Evolutionary conservation across 2,888 invertebrate species (phyloP), one percentile per base, ranked within the genome.

Genomic region (Physocephala rufipes): DNA sequence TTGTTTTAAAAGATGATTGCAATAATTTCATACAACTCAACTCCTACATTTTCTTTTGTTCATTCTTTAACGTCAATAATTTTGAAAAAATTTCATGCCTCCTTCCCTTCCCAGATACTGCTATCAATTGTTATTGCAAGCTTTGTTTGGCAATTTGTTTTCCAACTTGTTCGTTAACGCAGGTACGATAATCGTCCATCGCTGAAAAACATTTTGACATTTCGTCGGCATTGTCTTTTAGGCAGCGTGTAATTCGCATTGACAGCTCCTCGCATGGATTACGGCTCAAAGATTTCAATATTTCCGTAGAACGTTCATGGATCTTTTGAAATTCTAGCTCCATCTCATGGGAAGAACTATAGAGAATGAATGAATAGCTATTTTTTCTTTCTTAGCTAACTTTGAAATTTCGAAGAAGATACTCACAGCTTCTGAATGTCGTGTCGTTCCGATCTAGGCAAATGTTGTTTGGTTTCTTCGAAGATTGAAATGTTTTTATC

Each of bases 181-280:
- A 68, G 7, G 5, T 9, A 13, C 51, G 47, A 49, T 68, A 68
- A 9, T 24, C 36, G 49, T 62, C 51, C 68, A 68, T 68, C 5
- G 30, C 62, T 9, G 61, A 5, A 36, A 68, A 68, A 21, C 68
- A 62, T 26, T 68, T 68, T 16, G 36, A 47, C 68, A 68, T 62
- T 21, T 61, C 51, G 21, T 51, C 30, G 2, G 49, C 24, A n/a
- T 68, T 68, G 19, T 61, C 36, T 36, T 68, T 49, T 43, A 68
- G 36, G 19, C 68, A 62, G 30, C 47, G 36, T 19, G 62, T 62
- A 7, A 68, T 28, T 21, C 68, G 62, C 53, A 4, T 15, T 15
- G 61, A 36, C 51, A 68, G 13, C 30, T 61, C 68, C 30, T 68
- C 62, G 51, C 68, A 68, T 15, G 68, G 68, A 62, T 68, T 68